phyloP scores from a whole-genome alignment of 2,113 vertebrate genomes.

The Verasper variegatus region DNA sequence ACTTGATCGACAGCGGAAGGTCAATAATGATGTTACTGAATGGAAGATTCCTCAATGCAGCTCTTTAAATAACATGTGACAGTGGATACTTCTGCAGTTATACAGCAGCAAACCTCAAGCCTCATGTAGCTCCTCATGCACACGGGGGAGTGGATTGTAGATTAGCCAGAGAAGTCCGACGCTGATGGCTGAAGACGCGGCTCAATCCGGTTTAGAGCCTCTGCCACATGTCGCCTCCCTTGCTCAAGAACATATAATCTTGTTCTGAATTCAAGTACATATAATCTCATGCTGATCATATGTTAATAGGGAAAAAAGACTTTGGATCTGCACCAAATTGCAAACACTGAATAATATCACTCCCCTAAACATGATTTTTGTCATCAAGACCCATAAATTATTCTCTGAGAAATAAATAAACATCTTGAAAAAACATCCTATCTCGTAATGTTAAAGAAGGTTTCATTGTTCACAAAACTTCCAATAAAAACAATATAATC shows the following conservation, averaged over 20 bases:
- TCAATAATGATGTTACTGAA: constrained; percentile 26
- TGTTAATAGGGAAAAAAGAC: too few relatives aligned
- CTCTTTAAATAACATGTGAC: constrained; percentile 24
- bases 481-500: too few relatives aligned
- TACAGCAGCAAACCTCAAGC: background rate
- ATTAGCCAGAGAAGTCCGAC: constrained; percentile 6
- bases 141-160: background rate
- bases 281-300: too few relatives aligned
- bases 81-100: constrained; percentile 23
- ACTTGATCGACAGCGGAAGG: constrained; percentile 4
- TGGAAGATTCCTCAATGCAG: constrained; percentile 10
- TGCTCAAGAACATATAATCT: background rate
- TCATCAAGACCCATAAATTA: too few relatives aligned
- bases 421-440: too few relatives aligned
- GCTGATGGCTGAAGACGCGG: constrained; percentile 9
- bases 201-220: background rate
- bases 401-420: too few relatives aligned
- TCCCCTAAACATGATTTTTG: too few relatives aligned
- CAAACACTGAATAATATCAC: too few relatives aligned
- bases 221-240: background rate
- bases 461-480: too few relatives aligned
- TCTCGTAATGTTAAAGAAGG: too few relatives aligned
- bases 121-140: constrained; percentile 2
- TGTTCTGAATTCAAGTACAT: background rate
- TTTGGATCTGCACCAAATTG: too few relatives aligned